Conservation (phyloP, 2,797 vertebrate species). For the Leptoclinus maculatus region DNA sequence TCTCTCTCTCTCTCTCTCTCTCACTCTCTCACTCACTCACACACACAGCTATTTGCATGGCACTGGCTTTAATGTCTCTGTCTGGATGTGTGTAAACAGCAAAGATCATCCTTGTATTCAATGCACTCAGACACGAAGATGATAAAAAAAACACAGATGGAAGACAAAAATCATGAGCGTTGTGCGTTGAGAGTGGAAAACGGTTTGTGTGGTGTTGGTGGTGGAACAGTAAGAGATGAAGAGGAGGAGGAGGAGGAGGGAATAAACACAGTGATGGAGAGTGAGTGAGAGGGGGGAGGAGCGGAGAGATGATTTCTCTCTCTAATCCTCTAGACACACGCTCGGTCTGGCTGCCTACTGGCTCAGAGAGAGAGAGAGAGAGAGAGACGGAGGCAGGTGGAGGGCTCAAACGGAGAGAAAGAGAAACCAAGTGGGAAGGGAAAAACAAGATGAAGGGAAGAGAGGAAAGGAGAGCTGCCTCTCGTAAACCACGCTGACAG, state of each 20-base stretch:
- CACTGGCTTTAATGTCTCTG: constrained; percentile 15
- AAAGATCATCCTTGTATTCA: neutral
- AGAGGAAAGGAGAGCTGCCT: constrained; percentile 63
- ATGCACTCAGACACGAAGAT: neutral
- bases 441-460: constrained; percentile 75
- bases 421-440: constrained; percentile 60
- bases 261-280: constrained; percentile 73
- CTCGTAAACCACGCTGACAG: constrained; percentile 56
- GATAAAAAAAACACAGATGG: constrained; percentile 14
- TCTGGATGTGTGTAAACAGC: constrained; percentile 20
- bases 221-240: constrained; percentile 52
- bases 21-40: neutral
- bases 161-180: constrained; percentile 14
- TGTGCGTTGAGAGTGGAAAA: constrained; percentile 13
- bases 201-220: constrained; percentile 38
- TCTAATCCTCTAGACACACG: constrained; percentile 85
- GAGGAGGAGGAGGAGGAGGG: constrained; percentile 30
- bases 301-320: constrained; percentile 80
- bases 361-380: constrained; percentile 67
- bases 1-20: constrained; percentile 2
- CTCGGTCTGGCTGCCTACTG: constrained; percentile 77
- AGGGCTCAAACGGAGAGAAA: constrained; percentile 52
- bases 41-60: constrained; percentile 10
- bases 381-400: constrained; percentile 74
- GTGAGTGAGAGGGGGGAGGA: constrained; percentile 74